Conservation (phyloP, 1,140 invertebrate species). For the Leptinotarsa defecta region DNA sequence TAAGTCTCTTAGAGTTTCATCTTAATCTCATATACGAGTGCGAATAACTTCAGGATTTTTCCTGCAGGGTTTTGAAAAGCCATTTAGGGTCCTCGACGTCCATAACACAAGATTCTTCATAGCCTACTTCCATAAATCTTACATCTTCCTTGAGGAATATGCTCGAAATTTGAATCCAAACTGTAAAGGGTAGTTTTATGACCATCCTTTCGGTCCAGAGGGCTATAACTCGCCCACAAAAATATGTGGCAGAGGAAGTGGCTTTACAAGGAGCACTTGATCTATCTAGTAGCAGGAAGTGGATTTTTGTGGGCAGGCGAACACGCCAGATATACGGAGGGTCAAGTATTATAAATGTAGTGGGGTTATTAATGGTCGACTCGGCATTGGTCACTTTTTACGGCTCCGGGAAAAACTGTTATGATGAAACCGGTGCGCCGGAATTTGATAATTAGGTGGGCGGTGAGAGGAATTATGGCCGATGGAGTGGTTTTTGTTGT, state of each 20-base stretch:
- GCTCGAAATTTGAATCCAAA: conserved; percentile 30
- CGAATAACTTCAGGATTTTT: too few species aligned
- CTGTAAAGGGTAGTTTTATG: conserved; percentile 18
- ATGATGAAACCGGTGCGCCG: conserved; percentile 19
- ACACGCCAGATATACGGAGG: conserved; percentile 25
- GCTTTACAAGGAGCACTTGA: conserved; percentile 33
- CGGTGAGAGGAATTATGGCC: conserved; percentile 17
- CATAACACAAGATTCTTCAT: not conserved
- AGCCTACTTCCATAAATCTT: conserved; percentile 5
- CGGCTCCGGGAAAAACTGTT: conserved; percentile 21
- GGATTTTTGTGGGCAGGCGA: conserved; percentile 36
- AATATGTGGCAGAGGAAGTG: conserved; percentile 34
- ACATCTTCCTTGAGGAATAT: conserved; percentile 9
- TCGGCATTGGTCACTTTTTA: conserved; percentile 29
- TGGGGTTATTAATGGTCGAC: conserved; percentile 30
- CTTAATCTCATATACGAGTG: too few species aligned
- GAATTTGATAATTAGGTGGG: conserved; percentile 34
- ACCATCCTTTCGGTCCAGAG: not conserved
- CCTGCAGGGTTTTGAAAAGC: not conserved
- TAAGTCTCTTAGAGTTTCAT: too few species aligned
- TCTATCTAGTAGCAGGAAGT: conserved; percentile 34
- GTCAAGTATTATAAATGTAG: conserved; percentile 29
- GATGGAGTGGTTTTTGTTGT: not conserved
- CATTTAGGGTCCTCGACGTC: not conserved
- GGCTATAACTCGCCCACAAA: conserved; percentile 16